A percentile compares a stretch with the other conserved stretches of the same genome.
Conservation (phyloP, 2,797 vertebrate genomes). For the Dallia pectoralis region DNA sequence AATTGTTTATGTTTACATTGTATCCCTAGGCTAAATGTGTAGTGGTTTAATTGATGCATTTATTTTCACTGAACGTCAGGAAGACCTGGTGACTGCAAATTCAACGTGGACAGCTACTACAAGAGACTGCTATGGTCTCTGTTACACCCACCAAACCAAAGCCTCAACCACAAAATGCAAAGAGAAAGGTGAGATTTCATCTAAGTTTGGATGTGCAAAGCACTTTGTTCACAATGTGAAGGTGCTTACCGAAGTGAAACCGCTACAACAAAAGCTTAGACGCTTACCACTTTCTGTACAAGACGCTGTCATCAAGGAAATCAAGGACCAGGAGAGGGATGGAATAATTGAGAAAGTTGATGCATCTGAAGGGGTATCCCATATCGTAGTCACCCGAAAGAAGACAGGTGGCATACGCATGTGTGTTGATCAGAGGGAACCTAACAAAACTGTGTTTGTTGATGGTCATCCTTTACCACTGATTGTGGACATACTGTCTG, state of each 20-base stretch:
- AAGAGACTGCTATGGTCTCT: constrained; percentile 14
- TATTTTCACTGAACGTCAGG: no score
- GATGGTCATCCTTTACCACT: neutral
- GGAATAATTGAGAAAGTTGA: neutral
- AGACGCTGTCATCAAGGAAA: neutral
- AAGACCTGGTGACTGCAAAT: constrained; percentile 33
- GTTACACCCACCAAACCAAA: neutral
- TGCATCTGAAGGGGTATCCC: no score
- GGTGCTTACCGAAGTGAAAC: constrained; percentile 13
- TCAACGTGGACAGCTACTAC: constrained; percentile 25
- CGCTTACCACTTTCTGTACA: constrained; percentile 21
- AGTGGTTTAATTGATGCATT: no score
- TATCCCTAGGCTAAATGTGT: no score
- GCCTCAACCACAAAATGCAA: constrained; percentile 11
- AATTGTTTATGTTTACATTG: no score
- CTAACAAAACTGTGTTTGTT: no score
- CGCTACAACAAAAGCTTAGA: constrained; percentile 20
- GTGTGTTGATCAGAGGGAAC: neutral
- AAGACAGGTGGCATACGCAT: neutral
- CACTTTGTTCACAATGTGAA: constrained; percentile 30
- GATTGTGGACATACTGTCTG: neutral
- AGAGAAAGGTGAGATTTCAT: constrained; percentile 4
- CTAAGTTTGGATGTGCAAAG: constrained; percentile 18
- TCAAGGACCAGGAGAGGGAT: neutral
- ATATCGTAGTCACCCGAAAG: no score